These are phyloP conservation scores for Falco naumanni DNA, from an alignment of 2,797 vertebrate genomes.

Conservation along the genomic window DNA sequence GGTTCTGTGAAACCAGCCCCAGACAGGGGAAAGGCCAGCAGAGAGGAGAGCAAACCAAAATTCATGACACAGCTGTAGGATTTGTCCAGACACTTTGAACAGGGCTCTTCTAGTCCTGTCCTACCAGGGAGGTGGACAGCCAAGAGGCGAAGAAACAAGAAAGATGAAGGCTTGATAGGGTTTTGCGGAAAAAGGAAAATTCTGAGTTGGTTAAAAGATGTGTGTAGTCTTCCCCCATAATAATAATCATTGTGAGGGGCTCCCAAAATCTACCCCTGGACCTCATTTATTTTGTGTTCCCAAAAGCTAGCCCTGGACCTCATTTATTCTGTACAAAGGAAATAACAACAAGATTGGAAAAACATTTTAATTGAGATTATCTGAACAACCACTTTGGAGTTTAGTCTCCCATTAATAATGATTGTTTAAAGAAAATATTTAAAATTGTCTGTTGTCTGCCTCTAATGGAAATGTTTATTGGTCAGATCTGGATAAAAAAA, in stretches of 20 bases:
- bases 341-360: not conserved
- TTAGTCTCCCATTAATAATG: not conserved
- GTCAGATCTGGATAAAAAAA: not conserved
- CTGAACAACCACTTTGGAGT: not conserved
- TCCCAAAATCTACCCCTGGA: not conserved
- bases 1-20: not conserved
- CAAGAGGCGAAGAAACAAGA: not conserved
- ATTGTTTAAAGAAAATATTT: conserved; percentile 3
- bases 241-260: not conserved
- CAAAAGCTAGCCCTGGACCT: not conserved
- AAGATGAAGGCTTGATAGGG: not conserved
- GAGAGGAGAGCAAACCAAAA: not conserved
- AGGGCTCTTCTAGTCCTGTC: not conserved
- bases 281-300: not conserved
- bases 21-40: not conserved
- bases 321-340: not conserved
- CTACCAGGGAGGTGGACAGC: not conserved
- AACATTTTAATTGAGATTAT: conserved; percentile 6
- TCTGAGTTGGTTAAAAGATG: not conserved
- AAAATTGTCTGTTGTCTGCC: not conserved
- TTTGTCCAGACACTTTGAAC: not conserved
- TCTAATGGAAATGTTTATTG: not conserved
- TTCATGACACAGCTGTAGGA: not conserved
- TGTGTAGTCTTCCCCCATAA: not conserved
- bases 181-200: not conserved